These are phyloP conservation scores for Cromileptes altivelis DNA, from an alignment of 2,113 vertebrate species.

Conservation along the genomic window DNA sequence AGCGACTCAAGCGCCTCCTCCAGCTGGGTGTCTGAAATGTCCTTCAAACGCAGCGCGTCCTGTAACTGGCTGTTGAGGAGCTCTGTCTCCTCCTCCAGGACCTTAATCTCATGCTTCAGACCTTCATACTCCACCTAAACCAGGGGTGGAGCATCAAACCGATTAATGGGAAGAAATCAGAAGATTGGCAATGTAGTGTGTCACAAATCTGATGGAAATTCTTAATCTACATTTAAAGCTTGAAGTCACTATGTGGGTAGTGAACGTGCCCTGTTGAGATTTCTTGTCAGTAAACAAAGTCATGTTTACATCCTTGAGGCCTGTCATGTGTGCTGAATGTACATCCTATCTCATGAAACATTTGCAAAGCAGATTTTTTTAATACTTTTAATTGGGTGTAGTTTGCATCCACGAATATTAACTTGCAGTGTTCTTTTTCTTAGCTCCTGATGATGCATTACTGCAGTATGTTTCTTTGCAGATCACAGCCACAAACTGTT, in stretches of 20 bases:
- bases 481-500: not conserved
- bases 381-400: not conserved
- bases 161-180: not conserved
- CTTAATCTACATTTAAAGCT: not conserved
- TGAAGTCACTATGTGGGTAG: not conserved
- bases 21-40: conserved; percentile 93
- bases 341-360: not conserved
- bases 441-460: not conserved
- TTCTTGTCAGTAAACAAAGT: not conserved
- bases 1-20: conserved; percentile 96
- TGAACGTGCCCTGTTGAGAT: not conserved
- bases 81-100: conserved; percentile 94
- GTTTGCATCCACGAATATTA: not conserved
- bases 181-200: not conserved
- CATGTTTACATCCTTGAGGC: not conserved
- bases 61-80: conserved; percentile 95
- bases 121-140: conserved; percentile 98
- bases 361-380: not conserved
- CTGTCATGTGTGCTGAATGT: not conserved
- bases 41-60: conserved; percentile 94
- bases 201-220: not conserved
- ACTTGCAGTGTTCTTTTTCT: not conserved
- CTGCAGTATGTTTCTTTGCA: not conserved
- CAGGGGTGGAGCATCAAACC: not conserved
- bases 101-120: conserved; percentile 97